Evolutionary conservation across 2,888 invertebrate species (phyloP).

Genomic region (Xanthostigma xanthostigma): DNA sequence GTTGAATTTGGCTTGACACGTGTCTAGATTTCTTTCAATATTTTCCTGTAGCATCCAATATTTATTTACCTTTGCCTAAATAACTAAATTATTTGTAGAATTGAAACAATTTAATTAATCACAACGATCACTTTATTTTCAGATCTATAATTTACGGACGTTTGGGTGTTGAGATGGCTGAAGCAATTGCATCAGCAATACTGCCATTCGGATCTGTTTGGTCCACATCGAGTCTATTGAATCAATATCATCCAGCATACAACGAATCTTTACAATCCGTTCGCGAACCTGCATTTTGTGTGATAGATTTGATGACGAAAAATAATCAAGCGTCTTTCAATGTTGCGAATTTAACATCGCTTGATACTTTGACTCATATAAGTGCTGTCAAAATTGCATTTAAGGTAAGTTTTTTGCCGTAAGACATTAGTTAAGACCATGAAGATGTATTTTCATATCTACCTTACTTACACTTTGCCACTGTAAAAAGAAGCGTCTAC

Average conservation of each 20-base stretch:
- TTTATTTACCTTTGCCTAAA: neutral
- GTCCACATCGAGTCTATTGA: conserved; percentile 26
- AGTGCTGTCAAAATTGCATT: conserved; percentile 24
- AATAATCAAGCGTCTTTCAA: conserved; percentile 15
- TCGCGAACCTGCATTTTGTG: conserved; percentile 15
- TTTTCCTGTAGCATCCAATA: too few species aligned
- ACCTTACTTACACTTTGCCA: too few species aligned
- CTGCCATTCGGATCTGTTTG: conserved; percentile 26
- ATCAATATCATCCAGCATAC: conserved; percentile 24
- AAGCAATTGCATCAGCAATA: conserved; percentile 30
- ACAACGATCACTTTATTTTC: conserved; percentile 10
- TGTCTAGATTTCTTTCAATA: too few species aligned
- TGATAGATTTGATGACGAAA: conserved; percentile 16
- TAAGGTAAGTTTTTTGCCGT: conserved; percentile 20
- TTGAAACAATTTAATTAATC: too few species aligned
- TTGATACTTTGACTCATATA: conserved; percentile 21
- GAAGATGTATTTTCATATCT: too few species aligned
- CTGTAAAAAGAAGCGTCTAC: too few species aligned
- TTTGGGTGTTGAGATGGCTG: conserved; percentile 31
- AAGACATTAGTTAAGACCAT: too few species aligned
- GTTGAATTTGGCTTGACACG: too few species aligned
- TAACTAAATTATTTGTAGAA: neutral
- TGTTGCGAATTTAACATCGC: conserved; percentile 21
- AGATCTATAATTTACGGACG: conserved; percentile 34
- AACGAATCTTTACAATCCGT: conserved; percentile 22